phyloP scores from a whole-genome alignment of 2,797 vertebrate genomes.

The Myoxocephalus aenaeus region DNA sequence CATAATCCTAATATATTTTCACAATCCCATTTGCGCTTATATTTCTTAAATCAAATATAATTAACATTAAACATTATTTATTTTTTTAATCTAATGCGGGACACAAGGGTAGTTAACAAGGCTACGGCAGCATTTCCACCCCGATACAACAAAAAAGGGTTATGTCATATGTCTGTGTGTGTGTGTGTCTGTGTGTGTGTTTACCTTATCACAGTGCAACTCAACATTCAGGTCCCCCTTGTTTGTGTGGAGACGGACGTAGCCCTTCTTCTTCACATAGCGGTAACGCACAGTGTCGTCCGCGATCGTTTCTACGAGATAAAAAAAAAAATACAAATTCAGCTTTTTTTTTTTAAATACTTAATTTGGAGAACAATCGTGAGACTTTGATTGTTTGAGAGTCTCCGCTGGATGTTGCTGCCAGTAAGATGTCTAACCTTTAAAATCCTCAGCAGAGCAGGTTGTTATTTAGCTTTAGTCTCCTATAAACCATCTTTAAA shows the following conservation, averaged over 20 bases:
- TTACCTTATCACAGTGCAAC: conserved; percentile 95
- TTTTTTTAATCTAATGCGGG: too few species aligned
- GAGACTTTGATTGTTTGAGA: conserved; percentile 10
- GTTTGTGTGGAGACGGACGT: conserved; percentile 93
- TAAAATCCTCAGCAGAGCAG: conserved; percentile 20
- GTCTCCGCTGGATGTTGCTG: conserved; percentile 8
- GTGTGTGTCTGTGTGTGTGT: not conserved
- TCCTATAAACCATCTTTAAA: not conserved
- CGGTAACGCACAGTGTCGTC: conserved; percentile 93
- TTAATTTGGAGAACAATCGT: not conserved
- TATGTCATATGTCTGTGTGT: not conserved
- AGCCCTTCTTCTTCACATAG: conserved; percentile 98
- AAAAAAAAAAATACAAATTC: not conserved
- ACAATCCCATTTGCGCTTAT: too few species aligned
- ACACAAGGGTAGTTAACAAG: too few species aligned
- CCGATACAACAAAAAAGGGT: too few species aligned
- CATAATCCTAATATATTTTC: too few species aligned
- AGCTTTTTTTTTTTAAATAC: too few species aligned
- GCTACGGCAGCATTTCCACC: too few species aligned
- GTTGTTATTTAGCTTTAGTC: conserved; percentile 12
- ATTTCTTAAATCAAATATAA: too few species aligned
- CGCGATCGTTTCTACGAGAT: conserved; percentile 88
- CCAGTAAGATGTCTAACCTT: conserved; percentile 36
- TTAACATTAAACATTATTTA: too few species aligned
- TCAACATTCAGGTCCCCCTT: conserved; percentile 95